Conservation (phyloP, 1,140 invertebrate genomes). For the Condylostylus longicornis region DNA sequence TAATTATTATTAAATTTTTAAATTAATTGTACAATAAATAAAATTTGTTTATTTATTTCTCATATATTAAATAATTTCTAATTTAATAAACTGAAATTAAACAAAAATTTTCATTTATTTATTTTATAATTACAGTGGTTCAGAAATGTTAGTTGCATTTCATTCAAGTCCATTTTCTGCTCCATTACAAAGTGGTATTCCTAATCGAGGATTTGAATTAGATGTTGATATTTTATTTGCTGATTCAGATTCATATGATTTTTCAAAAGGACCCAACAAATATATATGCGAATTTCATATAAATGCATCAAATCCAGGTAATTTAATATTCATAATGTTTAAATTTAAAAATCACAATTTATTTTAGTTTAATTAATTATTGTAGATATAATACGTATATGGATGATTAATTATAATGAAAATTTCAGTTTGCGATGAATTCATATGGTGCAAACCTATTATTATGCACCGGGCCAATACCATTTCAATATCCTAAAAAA, state of each 20-base stretch:
- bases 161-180: conserved; percentile 62
- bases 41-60: not conserved
- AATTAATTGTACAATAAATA: not conserved
- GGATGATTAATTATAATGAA: no score
- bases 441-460: no score
- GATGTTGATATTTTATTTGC: conserved; percentile 76
- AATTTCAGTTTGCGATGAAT: no score
- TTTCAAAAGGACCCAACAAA: conserved; percentile 39
- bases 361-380: no score
- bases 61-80: not conserved
- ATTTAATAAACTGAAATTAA: not conserved
- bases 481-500: no score
- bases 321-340: no score
- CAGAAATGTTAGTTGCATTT: conserved; percentile 73
- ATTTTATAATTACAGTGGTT: conserved; percentile 38
- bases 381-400: no score
- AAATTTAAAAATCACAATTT: no score
- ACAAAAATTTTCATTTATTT: conserved; percentile 2
- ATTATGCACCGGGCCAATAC: no score
- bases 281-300: conserved; percentile 53
- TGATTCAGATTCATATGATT: conserved; percentile 63
- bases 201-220: conserved; percentile 60
- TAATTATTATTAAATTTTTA: no score
- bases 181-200: conserved; percentile 47
- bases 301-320: conserved; percentile 44